Percentiles rank a stretch among this genome's conserved stretches.
Conservation (phyloP, 1,140 invertebrate species). For the Drosophila aff. region DNA sequence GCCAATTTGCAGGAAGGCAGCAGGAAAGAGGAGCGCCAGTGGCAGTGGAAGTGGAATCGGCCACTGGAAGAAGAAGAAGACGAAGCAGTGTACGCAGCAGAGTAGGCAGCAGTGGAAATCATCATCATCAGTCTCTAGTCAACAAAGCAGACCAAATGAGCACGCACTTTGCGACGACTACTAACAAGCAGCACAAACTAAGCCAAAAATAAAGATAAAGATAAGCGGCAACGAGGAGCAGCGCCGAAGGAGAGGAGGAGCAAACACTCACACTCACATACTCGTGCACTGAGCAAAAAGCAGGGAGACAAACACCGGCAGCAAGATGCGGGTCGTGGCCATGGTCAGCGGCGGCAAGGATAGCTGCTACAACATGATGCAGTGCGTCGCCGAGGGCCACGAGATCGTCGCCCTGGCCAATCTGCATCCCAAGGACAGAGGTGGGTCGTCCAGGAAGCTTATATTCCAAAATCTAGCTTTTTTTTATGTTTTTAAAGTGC, state of each 20-base stretch:
- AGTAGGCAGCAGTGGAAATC: conserved; percentile 31
- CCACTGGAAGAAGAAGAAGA: conserved; percentile 11
- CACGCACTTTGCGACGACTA: conserved; percentile 61
- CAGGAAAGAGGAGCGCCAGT: conserved; percentile 4
- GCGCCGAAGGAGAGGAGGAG: conserved; percentile 1
- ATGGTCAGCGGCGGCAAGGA: conserved; percentile 99
- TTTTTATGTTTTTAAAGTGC: no score
- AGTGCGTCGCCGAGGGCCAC: conserved; percentile 98
- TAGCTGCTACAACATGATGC: conserved; percentile 99
- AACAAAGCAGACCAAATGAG: conserved; percentile 78
- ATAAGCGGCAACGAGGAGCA: conserved; percentile 22
- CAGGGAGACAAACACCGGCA: not conserved
- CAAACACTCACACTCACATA: not conserved
- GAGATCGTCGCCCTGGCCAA: conserved; percentile 98
- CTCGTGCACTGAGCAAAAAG: conserved; percentile 6
- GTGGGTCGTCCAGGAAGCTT: conserved; percentile 85
- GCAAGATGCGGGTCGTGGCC: conserved; percentile 93
- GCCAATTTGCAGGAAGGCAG: conserved; percentile 25
- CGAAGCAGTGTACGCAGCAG: conserved; percentile 4
- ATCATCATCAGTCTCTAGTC: conserved; percentile 66
- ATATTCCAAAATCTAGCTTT: not conserved
- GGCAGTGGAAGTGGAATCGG: conserved; percentile 5
- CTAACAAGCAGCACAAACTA: conserved; percentile 67
- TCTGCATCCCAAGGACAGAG: conserved; percentile 94
- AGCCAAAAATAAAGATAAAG: conserved; percentile 54